These are phyloP conservation scores for Cephus nigrinus DNA, from an alignment of 2,888 invertebrate genomes.

Conservation along the genomic window DNA sequence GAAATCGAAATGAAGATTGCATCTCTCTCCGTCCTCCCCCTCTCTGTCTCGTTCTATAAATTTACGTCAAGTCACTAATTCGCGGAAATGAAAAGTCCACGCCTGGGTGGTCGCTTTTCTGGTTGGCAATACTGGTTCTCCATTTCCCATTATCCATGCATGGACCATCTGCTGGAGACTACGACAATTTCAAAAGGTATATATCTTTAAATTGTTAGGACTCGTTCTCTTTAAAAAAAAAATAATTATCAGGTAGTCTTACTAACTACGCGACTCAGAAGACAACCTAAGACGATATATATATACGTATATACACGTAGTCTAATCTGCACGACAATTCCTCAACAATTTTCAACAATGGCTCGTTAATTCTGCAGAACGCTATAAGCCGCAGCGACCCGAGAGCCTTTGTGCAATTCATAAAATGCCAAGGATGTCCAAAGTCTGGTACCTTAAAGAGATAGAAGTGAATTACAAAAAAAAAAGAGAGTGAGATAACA, in stretches of 20 bases:
- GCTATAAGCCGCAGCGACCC: not conserved
- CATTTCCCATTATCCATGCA: not conserved
- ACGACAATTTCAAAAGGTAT: not conserved
- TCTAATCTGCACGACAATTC: constrained; percentile 4
- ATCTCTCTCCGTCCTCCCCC: not conserved
- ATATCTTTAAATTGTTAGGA: not conserved
- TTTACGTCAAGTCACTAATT: constrained; percentile 41
- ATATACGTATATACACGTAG: not conserved
- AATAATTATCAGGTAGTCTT: not conserved
- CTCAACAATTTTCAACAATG: not conserved
- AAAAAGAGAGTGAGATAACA: constrained; percentile 25
- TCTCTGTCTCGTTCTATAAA: not conserved
- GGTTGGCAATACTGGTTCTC: not conserved
- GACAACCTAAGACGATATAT: not conserved
- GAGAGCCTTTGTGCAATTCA: constrained; percentile 9
- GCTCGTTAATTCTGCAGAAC: not conserved
- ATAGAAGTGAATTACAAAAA: constrained; percentile 19
- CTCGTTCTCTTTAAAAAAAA: not conserved
- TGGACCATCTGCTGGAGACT: not conserved
- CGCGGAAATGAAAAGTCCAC: constrained; percentile 19
- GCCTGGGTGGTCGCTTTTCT: constrained; percentile 39
- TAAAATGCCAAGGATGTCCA: constrained; percentile 17
- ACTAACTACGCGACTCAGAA: not conserved
- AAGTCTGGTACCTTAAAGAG: constrained; percentile 13
- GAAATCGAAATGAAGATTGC: constrained; percentile 2